phyloP scores from a whole-genome alignment of 2,797 vertebrate genomes.

The Pempheris klunzingeri region DNA sequence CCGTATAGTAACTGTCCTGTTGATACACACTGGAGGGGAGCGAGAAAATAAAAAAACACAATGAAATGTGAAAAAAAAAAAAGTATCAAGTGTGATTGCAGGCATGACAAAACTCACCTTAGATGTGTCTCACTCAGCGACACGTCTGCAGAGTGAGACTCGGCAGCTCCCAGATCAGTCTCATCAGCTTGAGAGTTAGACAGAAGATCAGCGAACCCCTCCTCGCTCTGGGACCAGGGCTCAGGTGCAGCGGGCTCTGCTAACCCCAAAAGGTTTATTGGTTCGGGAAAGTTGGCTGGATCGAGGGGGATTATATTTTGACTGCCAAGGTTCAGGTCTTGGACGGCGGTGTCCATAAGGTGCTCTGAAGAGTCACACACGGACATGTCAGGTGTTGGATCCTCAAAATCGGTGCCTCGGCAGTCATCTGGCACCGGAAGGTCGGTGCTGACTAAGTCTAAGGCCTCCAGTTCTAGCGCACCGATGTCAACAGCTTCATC shows the following conservation, averaged over 20 bases:
- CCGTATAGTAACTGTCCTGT: constrained; percentile 62
- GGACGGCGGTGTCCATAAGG: constrained; percentile 12
- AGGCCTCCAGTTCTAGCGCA: constrained; percentile 65
- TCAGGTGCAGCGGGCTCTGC: constrained; percentile 42
- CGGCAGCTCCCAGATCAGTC: constrained; percentile 38
- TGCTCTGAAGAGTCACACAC: constrained; percentile 31
- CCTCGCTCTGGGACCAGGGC: constrained; percentile 53
- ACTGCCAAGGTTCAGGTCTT: constrained; percentile 64
- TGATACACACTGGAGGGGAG: constrained; percentile 54
- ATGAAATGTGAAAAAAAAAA: neutral
- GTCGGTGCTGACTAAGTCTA: constrained; percentile 51
- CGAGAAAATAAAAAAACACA: neutral
- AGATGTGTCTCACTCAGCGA: too few species aligned
- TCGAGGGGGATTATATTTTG: constrained; percentile 62
- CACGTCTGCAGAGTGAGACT: constrained; percentile 50
- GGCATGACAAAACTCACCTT: constrained; percentile 50
- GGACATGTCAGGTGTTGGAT: constrained; percentile 31
- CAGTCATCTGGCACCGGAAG: constrained; percentile 24
- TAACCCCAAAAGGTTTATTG: constrained; percentile 61
- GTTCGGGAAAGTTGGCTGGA: constrained; percentile 65
- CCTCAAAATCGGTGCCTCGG: constrained; percentile 18
- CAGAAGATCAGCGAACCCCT: constrained; percentile 18
- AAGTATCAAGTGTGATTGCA: neutral
- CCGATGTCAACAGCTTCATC: constrained; percentile 63
- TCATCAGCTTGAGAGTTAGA: constrained; percentile 51